phyloP scores from a whole-genome alignment of 2,797 vertebrate genomes.

The Hyperoplus immaculatus region DNA sequence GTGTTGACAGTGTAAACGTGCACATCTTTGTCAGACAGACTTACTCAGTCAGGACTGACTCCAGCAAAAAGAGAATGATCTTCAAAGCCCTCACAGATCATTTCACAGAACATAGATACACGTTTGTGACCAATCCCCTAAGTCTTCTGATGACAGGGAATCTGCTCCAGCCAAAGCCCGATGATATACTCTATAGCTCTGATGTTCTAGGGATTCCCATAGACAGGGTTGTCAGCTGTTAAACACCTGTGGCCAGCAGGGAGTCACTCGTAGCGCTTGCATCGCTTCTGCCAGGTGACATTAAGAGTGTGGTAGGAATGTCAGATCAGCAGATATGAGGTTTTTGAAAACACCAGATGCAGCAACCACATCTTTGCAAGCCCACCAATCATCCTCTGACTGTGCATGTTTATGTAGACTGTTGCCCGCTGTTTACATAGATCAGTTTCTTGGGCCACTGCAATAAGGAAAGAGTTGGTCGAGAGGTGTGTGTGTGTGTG shows the following conservation, averaged over 20 bases:
- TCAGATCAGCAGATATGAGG: constrained; percentile 64
- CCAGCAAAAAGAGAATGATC: constrained; percentile 49
- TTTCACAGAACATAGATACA: constrained; percentile 42
- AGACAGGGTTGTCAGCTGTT: constrained; percentile 57
- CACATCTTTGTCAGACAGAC: constrained; percentile 32
- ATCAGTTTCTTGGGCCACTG: constrained; percentile 35
- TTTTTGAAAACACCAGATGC: constrained; percentile 69
- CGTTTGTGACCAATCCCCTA: constrained; percentile 36
- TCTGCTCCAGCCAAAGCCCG: constrained; percentile 36
- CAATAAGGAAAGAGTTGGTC: constrained; percentile 27
- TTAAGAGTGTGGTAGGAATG: constrained; percentile 40
- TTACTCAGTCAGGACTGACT: constrained; percentile 77
- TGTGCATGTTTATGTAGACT: constrained; percentile 67
- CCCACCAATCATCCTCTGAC: constrained; percentile 54
- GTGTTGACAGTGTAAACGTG: constrained; percentile 21
- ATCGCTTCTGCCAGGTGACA: constrained; percentile 33
- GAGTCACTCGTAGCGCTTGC: constrained; percentile 38
- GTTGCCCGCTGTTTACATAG: constrained; percentile 62
- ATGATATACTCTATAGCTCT: constrained; percentile 26
- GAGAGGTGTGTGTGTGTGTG: neutral
- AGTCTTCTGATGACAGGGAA: constrained; percentile 67
- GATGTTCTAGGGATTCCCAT: constrained; percentile 48
- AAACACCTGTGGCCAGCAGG: constrained; percentile 54
- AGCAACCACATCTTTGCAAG: constrained; percentile 41
- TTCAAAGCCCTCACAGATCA: constrained; percentile 34